Conservation (phyloP, 2,113 vertebrate species). For the Parotia lawesii region DNA sequence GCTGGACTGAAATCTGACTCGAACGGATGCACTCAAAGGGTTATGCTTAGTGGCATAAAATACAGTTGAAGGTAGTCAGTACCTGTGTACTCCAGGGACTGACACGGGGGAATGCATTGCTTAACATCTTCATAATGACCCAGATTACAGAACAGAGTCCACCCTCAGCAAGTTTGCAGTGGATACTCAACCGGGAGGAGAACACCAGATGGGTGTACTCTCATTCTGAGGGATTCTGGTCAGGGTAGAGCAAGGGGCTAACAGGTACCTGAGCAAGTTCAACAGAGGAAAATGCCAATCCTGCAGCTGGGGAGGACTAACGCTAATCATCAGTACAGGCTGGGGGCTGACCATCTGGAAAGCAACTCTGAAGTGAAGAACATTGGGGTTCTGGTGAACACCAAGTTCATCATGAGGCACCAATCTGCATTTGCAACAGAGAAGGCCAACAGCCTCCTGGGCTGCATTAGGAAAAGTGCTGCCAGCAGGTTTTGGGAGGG, state of each 20-base stretch:
- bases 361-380: neutral
- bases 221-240: neutral
- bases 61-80: neutral
- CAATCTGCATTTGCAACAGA: neutral
- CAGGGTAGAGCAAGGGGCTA: neutral
- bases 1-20: neutral
- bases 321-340: neutral
- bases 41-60: neutral
- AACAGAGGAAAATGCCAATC: neutral
- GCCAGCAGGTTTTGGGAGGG: fast-evolving
- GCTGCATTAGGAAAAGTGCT: neutral
- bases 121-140: neutral
- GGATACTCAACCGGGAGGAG: neutral
- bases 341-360: neutral
- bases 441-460: neutral
- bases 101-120: neutral
- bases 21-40: neutral
- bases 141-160: neutral
- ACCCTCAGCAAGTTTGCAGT: neutral
- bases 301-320: neutral
- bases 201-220: neutral
- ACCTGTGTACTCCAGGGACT: neutral
- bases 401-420: neutral
- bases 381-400: neutral
- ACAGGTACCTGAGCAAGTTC: neutral